Base-by-base conservation (phyloP, 1,140 invertebrate genomes). In the Panagrolaimus sp. region DNA sequence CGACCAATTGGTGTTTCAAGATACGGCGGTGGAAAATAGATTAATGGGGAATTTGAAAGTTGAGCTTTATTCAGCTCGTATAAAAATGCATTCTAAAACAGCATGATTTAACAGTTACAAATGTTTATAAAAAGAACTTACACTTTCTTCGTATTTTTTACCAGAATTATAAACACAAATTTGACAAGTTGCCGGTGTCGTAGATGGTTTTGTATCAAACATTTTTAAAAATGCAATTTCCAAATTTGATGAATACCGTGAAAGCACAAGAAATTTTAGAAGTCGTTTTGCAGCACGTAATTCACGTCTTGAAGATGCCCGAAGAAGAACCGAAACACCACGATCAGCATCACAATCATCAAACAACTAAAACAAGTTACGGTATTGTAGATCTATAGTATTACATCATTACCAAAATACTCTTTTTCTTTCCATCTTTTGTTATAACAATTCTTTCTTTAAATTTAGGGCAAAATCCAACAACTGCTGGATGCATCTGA, bases 381-480 rank as follows among this genome's bases (percentile, higher is more conserved):
- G 31, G 31, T 38, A 38, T 38, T 38, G 7, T 38, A 38, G 7
- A 42, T 14, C 20, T 27, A 42, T 63, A n/a, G n/a, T n/a, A n/a
- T n/a, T n/a, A n/a, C n/a, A n/a, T 44, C 25, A 42, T 53, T 53
- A 71, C 62, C 43, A 82, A 66, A 46, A 83, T 53, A 57, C 69
- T 66, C 43, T 80, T 76, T 16, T 69, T 72, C 69, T 79, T 78
- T 86, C 88, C 87, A 78, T 85, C 86, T 14, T 87, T 86, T 9
- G 87, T 76, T 3, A 80, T 79, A 78, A 89, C 88, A 67, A 88
- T 89, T 70, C 89, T 86, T 4, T 94, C 86, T 75, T 91, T 90
- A 84, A 97, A 98, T 66, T 87, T 87, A 75, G 90, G 89, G 81
- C 92, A 96, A 16, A 89, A 89, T 43, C 93, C 96, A 27, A 97